Percentiles rank a stretch among this genome's conserved stretches.
phyloP scores from a whole-genome alignment of 2,797 vertebrate species.

The Parambassis ranga region DNA sequence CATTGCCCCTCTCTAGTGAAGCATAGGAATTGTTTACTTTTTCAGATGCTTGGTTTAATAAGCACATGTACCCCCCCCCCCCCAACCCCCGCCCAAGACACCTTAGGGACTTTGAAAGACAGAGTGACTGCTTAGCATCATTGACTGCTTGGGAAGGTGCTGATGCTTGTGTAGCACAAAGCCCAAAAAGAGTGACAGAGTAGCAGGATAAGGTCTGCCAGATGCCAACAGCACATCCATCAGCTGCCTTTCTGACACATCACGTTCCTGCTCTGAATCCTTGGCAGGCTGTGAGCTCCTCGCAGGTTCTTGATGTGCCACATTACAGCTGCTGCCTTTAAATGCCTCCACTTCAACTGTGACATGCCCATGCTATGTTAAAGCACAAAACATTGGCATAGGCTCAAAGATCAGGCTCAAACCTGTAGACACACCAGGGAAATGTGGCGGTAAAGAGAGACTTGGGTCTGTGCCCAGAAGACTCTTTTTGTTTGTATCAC shows the following conservation, averaged over 20 bases:
- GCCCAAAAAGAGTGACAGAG: constrained; percentile 31
- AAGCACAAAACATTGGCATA: constrained; percentile 28
- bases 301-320: constrained; percentile 36
- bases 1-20: constrained; percentile 31
- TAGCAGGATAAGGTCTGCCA: constrained; percentile 35
- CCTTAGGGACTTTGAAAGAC: constrained; percentile 14
- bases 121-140: constrained; percentile 26
- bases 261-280: constrained; percentile 20
- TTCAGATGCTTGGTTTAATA: constrained; percentile 41
- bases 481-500: constrained; percentile 45
- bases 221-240: constrained; percentile 51
- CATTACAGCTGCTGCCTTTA: constrained; percentile 18
- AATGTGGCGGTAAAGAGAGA: not conserved
- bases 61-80: constrained; percentile 23
- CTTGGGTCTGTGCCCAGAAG: constrained; percentile 52
- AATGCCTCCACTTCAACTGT: constrained; percentile 20
- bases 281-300: constrained; percentile 10
- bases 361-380: constrained; percentile 6
- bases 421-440: constrained; percentile 30
- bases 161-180: constrained; percentile 14
- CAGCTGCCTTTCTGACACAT: constrained; percentile 24
- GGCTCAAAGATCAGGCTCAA: constrained; percentile 28
- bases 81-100: too few species aligned
- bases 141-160: constrained; percentile 22
- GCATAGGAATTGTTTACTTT: constrained; percentile 48